Percentiles rank a stretch among this genome's conserved stretches.
These are phyloP conservation scores for Vandiemenella viatica DNA, from an alignment of 2,888 invertebrate species.

Conservation along the genomic window DNA sequence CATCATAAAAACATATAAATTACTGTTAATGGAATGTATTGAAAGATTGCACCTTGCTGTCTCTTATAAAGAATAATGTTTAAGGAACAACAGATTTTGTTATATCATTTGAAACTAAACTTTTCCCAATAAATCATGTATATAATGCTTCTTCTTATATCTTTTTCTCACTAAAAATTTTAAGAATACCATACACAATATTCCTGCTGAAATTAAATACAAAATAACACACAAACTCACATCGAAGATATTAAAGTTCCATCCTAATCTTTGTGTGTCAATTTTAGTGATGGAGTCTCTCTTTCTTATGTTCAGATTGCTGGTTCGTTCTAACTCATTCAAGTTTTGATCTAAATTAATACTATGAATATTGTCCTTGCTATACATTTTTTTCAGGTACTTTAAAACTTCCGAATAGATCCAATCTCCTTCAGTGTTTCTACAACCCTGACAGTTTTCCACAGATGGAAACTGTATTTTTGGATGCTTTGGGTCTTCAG, in stretches of 20 bases:
- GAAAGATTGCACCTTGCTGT: too few species aligned
- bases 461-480: constrained; percentile 77
- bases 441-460: constrained; percentile 52
- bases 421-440: constrained; percentile 40
- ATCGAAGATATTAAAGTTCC: constrained; percentile 49
- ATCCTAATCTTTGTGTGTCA: constrained; percentile 19
- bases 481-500: constrained; percentile 80
- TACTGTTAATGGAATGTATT: too few species aligned
- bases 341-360: too few species aligned
- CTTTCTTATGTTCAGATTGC: constrained; percentile 14
- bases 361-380: constrained; percentile 15
- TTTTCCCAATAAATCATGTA: constrained; percentile 53
- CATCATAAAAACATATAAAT: too few species aligned
- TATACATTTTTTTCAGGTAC: constrained; percentile 44
- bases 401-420: constrained; percentile 44
- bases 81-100: too few species aligned
- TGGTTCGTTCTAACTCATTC: too few species aligned
- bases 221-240: constrained; percentile 61
- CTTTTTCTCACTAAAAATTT: constrained; percentile 54
- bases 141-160: constrained; percentile 58
- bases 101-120: too few species aligned
- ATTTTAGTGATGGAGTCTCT: constrained; percentile 10
- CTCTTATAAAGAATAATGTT: too few species aligned
- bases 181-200: constrained; percentile 59
- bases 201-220: constrained; percentile 56